Conservation (phyloP, 2,797 vertebrate species). For the Catharus ustulatus region DNA sequence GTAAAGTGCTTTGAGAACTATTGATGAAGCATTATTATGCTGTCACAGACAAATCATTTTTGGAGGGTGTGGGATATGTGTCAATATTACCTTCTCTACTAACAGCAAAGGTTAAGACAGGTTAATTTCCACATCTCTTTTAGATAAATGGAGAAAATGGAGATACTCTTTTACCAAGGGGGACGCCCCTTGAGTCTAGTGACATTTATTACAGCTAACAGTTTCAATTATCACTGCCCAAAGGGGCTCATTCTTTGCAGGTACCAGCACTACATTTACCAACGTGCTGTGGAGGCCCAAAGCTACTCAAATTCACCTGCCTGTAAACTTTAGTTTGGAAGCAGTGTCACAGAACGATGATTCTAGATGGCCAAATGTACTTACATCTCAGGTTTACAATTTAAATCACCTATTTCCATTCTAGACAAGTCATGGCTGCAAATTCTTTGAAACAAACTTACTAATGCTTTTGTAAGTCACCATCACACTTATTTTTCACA, state of each 20-base stretch:
- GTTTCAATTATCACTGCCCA: neutral
- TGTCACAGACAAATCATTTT: neutral
- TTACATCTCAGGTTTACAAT: neutral
- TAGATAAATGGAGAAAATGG: neutral
- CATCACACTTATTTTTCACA: neutral
- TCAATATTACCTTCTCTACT: neutral
- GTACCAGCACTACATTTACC: neutral
- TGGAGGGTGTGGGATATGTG: accelerated
- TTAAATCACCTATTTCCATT: neutral
- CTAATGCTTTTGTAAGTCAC: neutral
- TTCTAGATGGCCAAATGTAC: neutral
- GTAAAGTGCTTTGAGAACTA: neutral
- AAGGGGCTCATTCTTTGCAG: neutral
- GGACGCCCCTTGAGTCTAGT: neutral
- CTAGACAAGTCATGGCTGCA: neutral
- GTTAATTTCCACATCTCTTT: neutral
- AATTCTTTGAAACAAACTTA: neutral
- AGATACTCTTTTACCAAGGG: neutral
- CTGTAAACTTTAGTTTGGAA: neutral
- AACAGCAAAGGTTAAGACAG: neutral
- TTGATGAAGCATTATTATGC: neutral
- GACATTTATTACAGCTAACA: neutral
- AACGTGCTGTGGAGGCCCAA: neutral
- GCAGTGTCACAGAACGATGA: neutral
- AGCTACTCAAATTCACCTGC: accelerated